Conservation (phyloP, 2,797 vertebrate species). For the Gallinago stenura region DNA sequence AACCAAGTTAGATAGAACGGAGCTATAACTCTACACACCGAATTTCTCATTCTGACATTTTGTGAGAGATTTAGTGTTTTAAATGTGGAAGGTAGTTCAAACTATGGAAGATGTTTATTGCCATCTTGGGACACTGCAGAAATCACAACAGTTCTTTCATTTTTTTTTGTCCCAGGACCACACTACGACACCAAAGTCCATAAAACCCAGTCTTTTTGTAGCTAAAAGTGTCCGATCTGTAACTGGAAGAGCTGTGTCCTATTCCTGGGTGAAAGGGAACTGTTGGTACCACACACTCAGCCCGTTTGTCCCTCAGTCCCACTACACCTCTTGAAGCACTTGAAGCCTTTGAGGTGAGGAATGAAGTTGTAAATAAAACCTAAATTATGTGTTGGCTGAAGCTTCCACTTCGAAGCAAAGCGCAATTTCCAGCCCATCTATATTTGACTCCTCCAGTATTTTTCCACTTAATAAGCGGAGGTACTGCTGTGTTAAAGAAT, state of each 20-base stretch:
- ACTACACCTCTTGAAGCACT: background rate
- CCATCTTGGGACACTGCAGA: background rate
- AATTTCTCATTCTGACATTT: background rate
- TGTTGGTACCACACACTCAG: rapidly evolving
- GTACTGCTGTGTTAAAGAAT: conserved; percentile 67
- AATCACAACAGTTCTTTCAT: background rate
- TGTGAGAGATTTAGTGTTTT: background rate
- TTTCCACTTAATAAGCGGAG: conserved; percentile 54
- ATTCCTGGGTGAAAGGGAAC: background rate
- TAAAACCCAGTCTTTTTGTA: background rate
- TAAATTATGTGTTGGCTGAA: background rate
- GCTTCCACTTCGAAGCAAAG: background rate
- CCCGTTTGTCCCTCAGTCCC: background rate
- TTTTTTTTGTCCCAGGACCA: background rate
- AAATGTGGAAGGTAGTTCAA: background rate
- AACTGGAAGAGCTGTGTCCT: background rate
- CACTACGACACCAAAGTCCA: background rate
- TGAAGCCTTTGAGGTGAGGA: background rate
- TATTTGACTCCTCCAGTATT: conserved; percentile 14
- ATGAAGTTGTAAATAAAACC: background rate
- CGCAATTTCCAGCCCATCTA: background rate
- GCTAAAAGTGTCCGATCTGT: rapidly evolving
- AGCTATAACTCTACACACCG: background rate
- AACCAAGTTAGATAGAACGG: background rate
- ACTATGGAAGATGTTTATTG: background rate